A percentile compares a stretch with the other conserved stretches of the same genome.
phyloP scores from a whole-genome alignment of 2,797 vertebrate genomes.

The Ctenopoma multispine region DNA sequence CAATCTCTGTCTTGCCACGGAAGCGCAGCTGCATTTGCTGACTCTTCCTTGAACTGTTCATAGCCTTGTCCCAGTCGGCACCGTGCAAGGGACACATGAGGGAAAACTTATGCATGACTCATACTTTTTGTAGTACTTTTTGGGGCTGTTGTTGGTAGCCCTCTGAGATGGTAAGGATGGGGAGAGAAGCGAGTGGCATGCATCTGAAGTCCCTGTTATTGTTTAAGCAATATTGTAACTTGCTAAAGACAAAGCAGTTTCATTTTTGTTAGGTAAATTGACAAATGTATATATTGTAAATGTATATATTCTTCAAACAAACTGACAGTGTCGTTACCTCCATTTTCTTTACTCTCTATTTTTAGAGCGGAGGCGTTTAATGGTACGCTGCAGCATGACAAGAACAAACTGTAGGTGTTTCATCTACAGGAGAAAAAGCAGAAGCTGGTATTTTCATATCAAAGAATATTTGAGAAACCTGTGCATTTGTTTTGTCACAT shows the following conservation, averaged over 20 bases:
- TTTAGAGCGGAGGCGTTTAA: neutral
- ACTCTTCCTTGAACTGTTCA: constrained; percentile 60
- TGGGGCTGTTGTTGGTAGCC: neutral
- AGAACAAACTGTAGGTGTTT: neutral
- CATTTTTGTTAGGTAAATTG: too few species aligned
- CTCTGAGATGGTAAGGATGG: constrained; percentile 6
- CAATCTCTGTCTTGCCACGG: constrained; percentile 54
- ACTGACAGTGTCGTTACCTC: neutral
- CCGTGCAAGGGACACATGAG: neutral
- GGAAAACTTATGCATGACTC: neutral
- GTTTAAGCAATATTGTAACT: neutral
- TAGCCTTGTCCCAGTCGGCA: constrained; percentile 43
- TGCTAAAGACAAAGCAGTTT: neutral
- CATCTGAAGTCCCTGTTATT: constrained; percentile 3
- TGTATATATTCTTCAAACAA: neutral
- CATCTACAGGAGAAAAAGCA: neutral
- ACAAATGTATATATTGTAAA: too few species aligned
- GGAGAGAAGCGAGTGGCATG: neutral
- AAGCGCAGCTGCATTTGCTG: constrained; percentile 57
- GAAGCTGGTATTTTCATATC: neutral
- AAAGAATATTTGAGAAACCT: neutral
- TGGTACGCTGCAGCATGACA: neutral
- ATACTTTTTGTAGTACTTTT: constrained; percentile 17
- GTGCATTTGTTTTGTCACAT: neutral
- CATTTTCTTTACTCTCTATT: neutral